A percentile compares a stretch with the other conserved stretches of the same genome.
phyloP scores from a whole-genome alignment of 2,888 invertebrate species.

The Crocallis elinguaria region DNA sequence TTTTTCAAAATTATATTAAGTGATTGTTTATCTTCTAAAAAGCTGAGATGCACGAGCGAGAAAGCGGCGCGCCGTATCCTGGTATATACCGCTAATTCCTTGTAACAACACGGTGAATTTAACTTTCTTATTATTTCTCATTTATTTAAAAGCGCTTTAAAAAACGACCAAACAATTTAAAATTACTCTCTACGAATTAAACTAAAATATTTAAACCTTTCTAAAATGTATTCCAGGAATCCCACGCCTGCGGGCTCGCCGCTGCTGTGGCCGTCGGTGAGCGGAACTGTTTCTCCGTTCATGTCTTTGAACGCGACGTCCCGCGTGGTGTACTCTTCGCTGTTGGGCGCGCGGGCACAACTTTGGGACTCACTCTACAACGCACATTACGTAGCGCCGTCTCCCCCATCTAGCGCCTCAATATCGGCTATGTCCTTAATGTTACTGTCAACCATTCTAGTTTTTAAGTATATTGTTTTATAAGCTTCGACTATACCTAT shows the following conservation, averaged over 20 bases:
- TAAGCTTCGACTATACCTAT: too few species aligned
- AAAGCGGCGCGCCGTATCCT: too few species aligned
- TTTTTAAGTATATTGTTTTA: neutral
- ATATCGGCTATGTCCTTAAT: neutral
- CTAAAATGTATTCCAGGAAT: neutral
- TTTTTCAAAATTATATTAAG: too few species aligned
- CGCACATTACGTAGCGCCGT: neutral
- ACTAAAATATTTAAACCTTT: neutral
- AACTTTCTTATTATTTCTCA: too few species aligned
- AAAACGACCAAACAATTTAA: too few species aligned
- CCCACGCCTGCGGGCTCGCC: neutral
- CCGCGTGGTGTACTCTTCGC: neutral
- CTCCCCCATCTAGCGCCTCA: neutral
- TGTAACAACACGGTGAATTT: too few species aligned
- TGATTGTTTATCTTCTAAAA: too few species aligned
- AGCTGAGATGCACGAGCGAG: too few species aligned
- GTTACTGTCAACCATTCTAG: neutral
- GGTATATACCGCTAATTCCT: too few species aligned
- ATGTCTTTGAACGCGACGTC: conserved; percentile 33
- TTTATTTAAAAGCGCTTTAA: too few species aligned
- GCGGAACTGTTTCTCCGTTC: neutral
- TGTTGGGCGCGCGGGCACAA: conserved; percentile 20
- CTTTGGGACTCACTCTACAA: conserved; percentile 4
- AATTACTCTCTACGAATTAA: too few species aligned
- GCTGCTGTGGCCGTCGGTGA: neutral